Evolutionary conservation across 2,113 vertebrate genomes (phyloP), one percentile per base, ranked within the genome.

Genomic region (Callorhinus ursinus): DNA sequence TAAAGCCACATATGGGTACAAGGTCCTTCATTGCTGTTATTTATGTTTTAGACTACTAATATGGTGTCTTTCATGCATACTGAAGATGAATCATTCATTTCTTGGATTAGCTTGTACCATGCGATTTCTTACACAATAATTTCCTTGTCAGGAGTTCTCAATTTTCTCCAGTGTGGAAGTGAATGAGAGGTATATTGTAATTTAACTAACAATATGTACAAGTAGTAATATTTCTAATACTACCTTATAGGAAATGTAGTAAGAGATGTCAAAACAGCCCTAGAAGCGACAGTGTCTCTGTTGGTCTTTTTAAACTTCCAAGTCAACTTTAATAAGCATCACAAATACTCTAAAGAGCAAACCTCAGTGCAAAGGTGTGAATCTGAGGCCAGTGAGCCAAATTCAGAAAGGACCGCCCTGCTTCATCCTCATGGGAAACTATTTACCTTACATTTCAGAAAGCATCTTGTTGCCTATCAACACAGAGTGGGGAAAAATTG

Each of bases 381-480:
- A 61, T 93, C 88, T 31, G 1, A 95, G 97, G 95, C 96, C 88
- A 28, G 80, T 51, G 82, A 94, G 39, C 26, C 93, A 90, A 96
- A 96, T 97, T 97, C 46, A 80, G 24, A 46, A 26, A 95, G 92
- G 74, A 83, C 63, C 51, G 42, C 51, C 80, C 88, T 14, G 21
- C 69, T 82, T 0, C 0, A 82, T 96, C 89, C 93, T 0, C 7
- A 83, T 46, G 39, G 88, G 83, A 90, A 98, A 96, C 72, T 97
- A 71, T 98, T 98, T 97, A 94, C 93, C 96, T 97, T 97, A 26
- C 72, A 63, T 98, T 98, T 96, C 94, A 97, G 96, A 98, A 97
- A 97, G n/a, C 12, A 65, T 96, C 18, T 87, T 89, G 93, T 91
- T 98, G 88, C 88, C 97, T 80, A 63, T 95, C 88, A 76, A 67